These are phyloP conservation scores for Illadopsis cleaveri DNA, from an alignment of 2,113 vertebrate species.

Conservation along the genomic window DNA sequence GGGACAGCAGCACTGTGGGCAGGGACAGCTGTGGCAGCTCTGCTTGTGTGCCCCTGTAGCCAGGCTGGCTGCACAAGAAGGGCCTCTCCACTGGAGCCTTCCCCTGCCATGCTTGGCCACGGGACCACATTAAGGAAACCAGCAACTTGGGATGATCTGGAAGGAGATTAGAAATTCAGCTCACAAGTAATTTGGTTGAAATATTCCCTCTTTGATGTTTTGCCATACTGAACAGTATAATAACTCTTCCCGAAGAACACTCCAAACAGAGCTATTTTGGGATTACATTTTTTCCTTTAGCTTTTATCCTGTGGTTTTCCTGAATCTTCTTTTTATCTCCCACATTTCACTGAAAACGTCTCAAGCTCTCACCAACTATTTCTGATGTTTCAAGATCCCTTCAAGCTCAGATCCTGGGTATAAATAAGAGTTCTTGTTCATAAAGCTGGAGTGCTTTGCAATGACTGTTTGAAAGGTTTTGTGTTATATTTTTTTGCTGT, in stretches of 20 bases:
- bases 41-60: not conserved
- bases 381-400: conserved; percentile 52
- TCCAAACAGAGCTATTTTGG: conserved; percentile 51
- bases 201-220: conserved; percentile 38
- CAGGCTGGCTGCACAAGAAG: not conserved
- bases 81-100: conserved; percentile 3
- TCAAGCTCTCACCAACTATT: conserved; percentile 8
- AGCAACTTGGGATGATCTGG: conserved; percentile 51
- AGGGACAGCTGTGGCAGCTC: not conserved
- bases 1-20: not conserved
- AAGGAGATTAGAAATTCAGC: conserved; percentile 54
- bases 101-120: conserved; percentile 20
- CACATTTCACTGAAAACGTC: conserved; percentile 24
- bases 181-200: conserved; percentile 40
- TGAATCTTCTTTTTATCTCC: conserved; percentile 51
- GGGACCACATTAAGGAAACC: conserved; percentile 28
- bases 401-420: conserved; percentile 43
- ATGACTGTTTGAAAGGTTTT: not conserved
- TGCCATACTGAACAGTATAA: conserved; percentile 32
- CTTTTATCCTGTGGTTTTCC: conserved; percentile 60
- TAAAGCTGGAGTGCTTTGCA: not conserved
- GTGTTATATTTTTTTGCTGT: not conserved
- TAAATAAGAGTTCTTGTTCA: conserved; percentile 10
- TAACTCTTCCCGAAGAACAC: conserved; percentile 22
- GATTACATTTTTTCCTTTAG: conserved; percentile 44